Evolutionary conservation across 2,888 invertebrate genomes (phyloP).

Genomic region (Eilema depressum): DNA sequence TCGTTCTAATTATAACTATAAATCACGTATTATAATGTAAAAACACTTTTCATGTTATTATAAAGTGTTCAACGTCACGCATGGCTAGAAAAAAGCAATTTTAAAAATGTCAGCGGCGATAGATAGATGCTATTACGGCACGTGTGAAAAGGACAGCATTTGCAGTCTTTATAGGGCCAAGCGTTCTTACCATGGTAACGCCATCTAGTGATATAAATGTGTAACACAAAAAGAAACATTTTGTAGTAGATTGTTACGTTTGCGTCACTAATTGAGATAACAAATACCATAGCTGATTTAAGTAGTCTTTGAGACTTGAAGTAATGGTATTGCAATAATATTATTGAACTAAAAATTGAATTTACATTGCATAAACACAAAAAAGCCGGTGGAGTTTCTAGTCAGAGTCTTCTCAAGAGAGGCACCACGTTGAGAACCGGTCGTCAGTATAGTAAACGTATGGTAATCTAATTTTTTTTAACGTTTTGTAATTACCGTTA

Average conservation of each 20-base stretch:
- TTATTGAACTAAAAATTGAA: neutral
- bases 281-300: neutral
- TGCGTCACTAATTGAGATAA: neutral
- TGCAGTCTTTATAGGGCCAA: neutral
- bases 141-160: neutral
- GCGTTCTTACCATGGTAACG: neutral
- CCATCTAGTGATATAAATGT: conserved; percentile 4
- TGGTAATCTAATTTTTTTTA: no score
- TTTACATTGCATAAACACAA: neutral
- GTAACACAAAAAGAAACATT: no score
- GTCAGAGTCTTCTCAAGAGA: neutral
- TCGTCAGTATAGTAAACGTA: neutral
- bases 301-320: neutral
- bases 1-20: neutral
- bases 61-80: neutral
- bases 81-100: neutral
- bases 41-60: neutral
- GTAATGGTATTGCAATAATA: neutral
- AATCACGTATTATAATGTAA: neutral
- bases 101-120: neutral
- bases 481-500: no score
- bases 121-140: neutral
- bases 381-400: neutral
- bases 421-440: neutral
- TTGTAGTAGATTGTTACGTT: no score